phyloP scores from a whole-genome alignment of 1,140 invertebrate genomes.

The Drosophila pandora region DNA sequence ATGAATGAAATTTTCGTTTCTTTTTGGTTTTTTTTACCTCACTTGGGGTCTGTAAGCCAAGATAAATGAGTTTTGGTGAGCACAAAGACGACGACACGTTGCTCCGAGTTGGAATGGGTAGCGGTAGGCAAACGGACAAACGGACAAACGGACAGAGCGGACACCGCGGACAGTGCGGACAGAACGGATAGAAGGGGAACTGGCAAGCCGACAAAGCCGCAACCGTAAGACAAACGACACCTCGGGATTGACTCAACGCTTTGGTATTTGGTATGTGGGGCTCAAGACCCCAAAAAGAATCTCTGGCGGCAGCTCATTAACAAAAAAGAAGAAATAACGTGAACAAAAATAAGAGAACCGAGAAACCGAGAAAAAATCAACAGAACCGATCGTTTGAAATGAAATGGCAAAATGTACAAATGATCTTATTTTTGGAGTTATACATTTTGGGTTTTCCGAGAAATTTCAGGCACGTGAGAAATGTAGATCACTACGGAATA shows the following conservation, averaged over 20 bases:
- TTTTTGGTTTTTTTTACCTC: conserved; percentile 19
- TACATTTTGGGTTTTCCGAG: background rate
- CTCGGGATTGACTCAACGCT: conserved; percentile 78
- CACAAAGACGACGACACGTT: conserved; percentile 81
- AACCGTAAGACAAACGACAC: conserved; percentile 74
- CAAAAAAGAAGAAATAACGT: conserved; percentile 24
- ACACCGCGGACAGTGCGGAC: conserved; percentile 5
- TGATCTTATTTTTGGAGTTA: background rate
- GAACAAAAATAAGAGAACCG: background rate
- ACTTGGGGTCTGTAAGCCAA: conserved; percentile 65
- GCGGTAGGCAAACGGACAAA: conserved; percentile 11
- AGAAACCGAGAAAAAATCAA: conserved; percentile 5
- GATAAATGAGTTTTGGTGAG: conserved; percentile 80
- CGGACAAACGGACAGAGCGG: background rate
- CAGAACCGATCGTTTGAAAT: conserved; percentile 22
- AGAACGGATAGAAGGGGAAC: background rate
- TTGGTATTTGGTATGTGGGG: conserved; percentile 77
- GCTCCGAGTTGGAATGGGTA: conserved; percentile 15
- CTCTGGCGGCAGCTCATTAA: conserved; percentile 63
- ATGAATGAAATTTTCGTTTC: conserved; percentile 72
- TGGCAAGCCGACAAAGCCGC: conserved; percentile 74
- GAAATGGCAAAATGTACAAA: background rate
- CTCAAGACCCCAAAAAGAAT: conserved; percentile 41
- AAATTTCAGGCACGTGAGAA: background rate
- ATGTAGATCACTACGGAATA: too few relatives aligned